Conservation (phyloP, 2,888 invertebrate species). For the Arctia plantaginis region DNA sequence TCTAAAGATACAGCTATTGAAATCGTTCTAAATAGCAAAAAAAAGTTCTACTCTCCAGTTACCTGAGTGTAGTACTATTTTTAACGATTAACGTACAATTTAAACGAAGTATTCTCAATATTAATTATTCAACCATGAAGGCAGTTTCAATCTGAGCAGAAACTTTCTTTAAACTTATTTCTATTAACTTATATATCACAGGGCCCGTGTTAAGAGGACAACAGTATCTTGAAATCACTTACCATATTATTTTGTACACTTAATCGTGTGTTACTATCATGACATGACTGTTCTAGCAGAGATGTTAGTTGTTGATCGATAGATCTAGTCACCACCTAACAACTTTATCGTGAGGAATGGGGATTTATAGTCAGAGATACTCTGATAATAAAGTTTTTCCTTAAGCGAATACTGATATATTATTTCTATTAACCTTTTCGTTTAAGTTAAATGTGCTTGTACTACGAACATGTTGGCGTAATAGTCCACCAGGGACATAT, state of each 20-base stretch:
- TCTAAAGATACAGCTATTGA: too few relatives aligned
- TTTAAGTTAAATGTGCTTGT: conserved; percentile 32
- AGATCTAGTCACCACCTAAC: too few relatives aligned
- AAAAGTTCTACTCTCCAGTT: too few relatives aligned
- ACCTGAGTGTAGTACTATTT: too few relatives aligned
- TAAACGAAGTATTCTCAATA: neutral
- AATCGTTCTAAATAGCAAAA: too few relatives aligned
- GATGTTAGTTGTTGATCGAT: neutral
- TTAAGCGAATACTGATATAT: conserved; percentile 19
- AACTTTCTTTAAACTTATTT: neutral
- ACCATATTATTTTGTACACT: neutral
- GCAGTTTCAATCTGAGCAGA: neutral
- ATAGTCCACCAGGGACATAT: conserved; percentile 32
- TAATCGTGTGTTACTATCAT: neutral
- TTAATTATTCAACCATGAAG: neutral
- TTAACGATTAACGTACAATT: neutral
- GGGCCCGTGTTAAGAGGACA: neutral
- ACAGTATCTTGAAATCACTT: neutral
- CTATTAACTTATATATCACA: neutral
- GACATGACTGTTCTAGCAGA: neutral
- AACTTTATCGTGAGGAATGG: conserved; percentile 1
- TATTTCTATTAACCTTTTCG: conserved; percentile 37
- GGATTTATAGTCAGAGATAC: neutral
- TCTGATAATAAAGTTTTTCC: conserved; percentile 18
- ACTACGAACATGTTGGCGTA: conserved; percentile 21